Evolutionary conservation across 2,888 invertebrate genomes (phyloP).

Genomic region (Odontocolon sp.): DNA sequence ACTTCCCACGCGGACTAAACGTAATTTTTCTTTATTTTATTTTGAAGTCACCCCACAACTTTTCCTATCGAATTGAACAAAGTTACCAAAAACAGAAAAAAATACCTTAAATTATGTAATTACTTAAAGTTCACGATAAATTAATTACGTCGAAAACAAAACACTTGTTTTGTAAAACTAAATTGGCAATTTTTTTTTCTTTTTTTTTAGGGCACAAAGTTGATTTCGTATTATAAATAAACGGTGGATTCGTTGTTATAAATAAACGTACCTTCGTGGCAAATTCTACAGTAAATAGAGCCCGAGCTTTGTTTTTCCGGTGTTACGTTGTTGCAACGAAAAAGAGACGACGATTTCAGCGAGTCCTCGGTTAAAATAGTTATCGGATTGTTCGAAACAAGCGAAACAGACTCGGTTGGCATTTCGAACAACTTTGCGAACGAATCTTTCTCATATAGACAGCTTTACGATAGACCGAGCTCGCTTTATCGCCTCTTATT

Average conservation of each 20-base stretch:
- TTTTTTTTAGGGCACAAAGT: neutral
- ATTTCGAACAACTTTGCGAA: neutral
- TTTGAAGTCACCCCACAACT: too few species aligned
- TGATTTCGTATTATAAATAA: too few species aligned
- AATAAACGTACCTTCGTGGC: slow-evolving; percentile 81
- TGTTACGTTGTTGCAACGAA: slow-evolving; percentile 30
- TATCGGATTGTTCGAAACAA: slow-evolving; percentile 28
- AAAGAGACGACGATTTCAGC: slow-evolving; percentile 17
- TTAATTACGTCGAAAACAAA: too few species aligned
- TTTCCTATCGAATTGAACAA: too few species aligned
- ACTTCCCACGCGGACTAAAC: slow-evolving; percentile 24
- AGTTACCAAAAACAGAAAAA: too few species aligned
- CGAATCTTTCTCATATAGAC: slow-evolving; percentile 8
- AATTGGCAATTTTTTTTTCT: too few species aligned
- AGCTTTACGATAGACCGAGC: slow-evolving; percentile 13
- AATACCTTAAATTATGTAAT: too few species aligned
- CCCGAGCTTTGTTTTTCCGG: slow-evolving; percentile 62
- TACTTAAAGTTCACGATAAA: too few species aligned
- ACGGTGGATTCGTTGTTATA: too few species aligned
- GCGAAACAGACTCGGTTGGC: neutral
- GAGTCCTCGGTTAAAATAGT: slow-evolving; percentile 43
- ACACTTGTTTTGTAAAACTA: too few species aligned
- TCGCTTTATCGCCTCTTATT: slow-evolving; percentile 35
- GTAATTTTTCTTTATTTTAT: neutral
- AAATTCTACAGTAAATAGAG: slow-evolving; percentile 80